Evolutionary conservation across 1,140 invertebrate genomes (phyloP), one percentile per base, ranked within the genome.

Genomic region (Drosophila repletoides): DNA sequence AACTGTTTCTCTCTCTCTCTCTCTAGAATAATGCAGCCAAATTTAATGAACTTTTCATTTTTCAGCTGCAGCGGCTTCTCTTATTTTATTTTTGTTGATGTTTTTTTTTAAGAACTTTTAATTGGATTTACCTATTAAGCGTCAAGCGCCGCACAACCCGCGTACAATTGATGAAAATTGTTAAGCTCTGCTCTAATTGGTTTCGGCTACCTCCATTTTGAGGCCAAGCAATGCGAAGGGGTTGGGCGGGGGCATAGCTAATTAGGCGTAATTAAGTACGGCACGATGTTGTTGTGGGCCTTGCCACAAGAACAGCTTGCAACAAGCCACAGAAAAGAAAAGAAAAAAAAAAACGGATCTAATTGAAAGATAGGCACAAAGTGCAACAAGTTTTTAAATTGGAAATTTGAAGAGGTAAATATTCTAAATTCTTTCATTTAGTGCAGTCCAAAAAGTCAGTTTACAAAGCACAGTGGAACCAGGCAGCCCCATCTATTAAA

Each of bases 131-230:
- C 58, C 70, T 69, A 69, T 64, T 64, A 72, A 72, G 58, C 52
- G 65, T 38, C 56, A 51, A 71, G 63, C 43, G 63, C 55, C 45
- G 36, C 38, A 26, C 48, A 71, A 49, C 28, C 65, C 70, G 52
- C 59, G 34, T 45, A 52, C 70, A 72, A 69, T 72, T 72, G 70
- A 72, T 72, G 65, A 72, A 72, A 72, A 69, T 72, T 72, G 65
- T 72, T 69, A 64, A 72, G 70, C 65, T 56, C 26, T 69, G 70
- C 59, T 69, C 65, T 64, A 72, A 72, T 72, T 72, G 65, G 59
- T 68, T 68, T 63, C 48, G 58, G 45, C 59, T 68, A 68, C 64
- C 58, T 67, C 38, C 45, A 40, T 46, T 46, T 31, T n/a, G 22
- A 64, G 29, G 26, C 31, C 46, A 43, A 38, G 10, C 46, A n/a